A percentile compares a stretch with the other conserved stretches of the same genome.
Evolutionary conservation across 2,888 invertebrate species (phyloP).

Genomic region (Euplagia quadripunctaria): DNA sequence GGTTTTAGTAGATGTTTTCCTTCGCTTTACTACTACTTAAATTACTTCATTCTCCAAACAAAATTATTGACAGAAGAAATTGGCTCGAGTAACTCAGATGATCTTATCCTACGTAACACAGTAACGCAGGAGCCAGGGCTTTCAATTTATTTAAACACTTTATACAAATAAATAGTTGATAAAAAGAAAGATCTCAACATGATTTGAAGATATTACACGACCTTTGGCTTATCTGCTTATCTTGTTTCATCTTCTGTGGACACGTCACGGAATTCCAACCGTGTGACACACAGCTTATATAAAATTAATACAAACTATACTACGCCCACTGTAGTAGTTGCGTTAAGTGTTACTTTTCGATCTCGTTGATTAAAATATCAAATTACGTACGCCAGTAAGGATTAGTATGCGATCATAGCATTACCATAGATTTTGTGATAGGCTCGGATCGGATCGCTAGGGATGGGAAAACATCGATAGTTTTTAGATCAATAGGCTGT

Average conservation of each 20-base stretch:
- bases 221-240: conserved; percentile 4
- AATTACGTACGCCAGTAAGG: conserved; percentile 55
- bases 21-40: too few relatives aligned
- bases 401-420: conserved; percentile 61
- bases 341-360: conserved; percentile 25
- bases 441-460: conserved; percentile 31
- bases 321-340: conserved; percentile 18
- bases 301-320: conserved; percentile 12
- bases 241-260: conserved; percentile 2
- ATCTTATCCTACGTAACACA: neutral
- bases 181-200: neutral
- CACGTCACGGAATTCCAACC: conserved; percentile 1
- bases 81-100: neutral
- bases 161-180: neutral
- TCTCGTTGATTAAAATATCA: conserved; percentile 60
- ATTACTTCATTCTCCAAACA: neutral
- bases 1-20: too few relatives aligned
- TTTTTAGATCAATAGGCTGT: neutral
- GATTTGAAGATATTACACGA: conserved; percentile 3
- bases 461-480: conserved; percentile 25
- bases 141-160: neutral
- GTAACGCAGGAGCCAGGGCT: neutral
- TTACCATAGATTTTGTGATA: conserved; percentile 59
- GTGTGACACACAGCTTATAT: conserved; percentile 12
- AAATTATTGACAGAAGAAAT: neutral